Base-by-base conservation (phyloP, 2,113 vertebrate species). In the Regulus satrapa region DNA sequence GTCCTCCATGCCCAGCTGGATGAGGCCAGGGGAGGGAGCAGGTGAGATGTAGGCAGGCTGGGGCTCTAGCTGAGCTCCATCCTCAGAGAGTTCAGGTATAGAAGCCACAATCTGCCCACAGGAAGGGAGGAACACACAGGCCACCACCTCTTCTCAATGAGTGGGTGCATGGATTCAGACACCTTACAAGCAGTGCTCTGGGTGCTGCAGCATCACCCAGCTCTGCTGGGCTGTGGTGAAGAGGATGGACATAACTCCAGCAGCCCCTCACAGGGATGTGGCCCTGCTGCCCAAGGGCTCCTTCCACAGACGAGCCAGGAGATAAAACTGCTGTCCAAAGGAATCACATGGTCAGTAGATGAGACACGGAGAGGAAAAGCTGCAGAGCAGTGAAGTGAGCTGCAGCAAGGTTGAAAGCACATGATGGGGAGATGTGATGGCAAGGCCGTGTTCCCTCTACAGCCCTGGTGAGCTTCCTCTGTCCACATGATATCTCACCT, bases 91-190 rank as follows among this genome's bases (percentile, higher is more conserved):
- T 32, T 78, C 51, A 51, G 34, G 10, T 13, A 3, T 25, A 20
- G 38, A 58, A 93, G 46, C 2, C 0, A 0, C 38, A 41, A 41
- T 41, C 13, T 3, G 3, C 28, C 8, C 6, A 0, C 1, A 1
- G 31, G 40, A 38, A 48, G 8, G 18, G 76, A 61, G 68, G 41
- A 74, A 8, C 32, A 52, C 71, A 54, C 1, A 12, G 75, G 14
- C 6, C 67, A 52, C 6, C 32, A 52, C 6, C 32, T 72, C 58
- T 74, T 31, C 45, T 43, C 28, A 10, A 0, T 7, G 69, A 25
- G 12, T 2, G 1, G 17, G 16, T 76, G 48, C 18, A 29, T 2
- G 19, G 58, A 41, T 38, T 31, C n/a, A 79, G 49, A 7, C 14
- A 9, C 31, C 32, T 59, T 26, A 25, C 46, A 29, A 51, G 48